Evolutionary conservation across 2,113 vertebrate species (phyloP).

Genomic region (Oncorhynchus gorbuscha): DNA sequence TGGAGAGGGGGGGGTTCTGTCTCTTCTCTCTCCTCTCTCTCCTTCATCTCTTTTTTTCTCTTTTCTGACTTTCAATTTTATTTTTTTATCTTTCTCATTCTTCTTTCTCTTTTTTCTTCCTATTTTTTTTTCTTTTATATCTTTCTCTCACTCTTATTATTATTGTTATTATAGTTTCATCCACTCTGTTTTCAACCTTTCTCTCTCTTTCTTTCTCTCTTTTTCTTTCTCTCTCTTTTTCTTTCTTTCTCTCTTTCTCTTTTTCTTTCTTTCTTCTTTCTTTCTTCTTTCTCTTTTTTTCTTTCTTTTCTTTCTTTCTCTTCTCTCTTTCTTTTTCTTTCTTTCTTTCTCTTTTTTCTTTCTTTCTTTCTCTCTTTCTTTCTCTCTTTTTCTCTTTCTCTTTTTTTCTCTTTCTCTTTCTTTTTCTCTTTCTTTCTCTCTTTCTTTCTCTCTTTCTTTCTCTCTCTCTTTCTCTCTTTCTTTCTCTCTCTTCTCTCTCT

Average conservation of each 20-base stretch:
- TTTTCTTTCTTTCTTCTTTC: no score
- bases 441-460: no score
- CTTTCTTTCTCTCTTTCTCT: accelerated
- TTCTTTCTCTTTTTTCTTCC: background rate
- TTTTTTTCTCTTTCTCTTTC: no score
- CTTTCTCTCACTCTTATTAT: background rate
- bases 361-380: accelerated
- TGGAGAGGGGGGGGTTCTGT: conserved; percentile 45
- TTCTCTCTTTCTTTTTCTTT: no score
- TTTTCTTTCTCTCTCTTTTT: accelerated
- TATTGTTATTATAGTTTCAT: no score
- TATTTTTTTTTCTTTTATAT: background rate
- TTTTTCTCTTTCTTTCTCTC: background rate
- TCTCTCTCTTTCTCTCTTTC: no score
- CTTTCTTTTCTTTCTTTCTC: no score
- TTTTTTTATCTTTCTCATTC: background rate
- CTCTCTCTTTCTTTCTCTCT: background rate
- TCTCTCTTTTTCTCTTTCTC: no score
- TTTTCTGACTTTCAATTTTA: background rate
- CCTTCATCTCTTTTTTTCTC: background rate
- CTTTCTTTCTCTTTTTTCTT: no score
- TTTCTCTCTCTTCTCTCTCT: no score
- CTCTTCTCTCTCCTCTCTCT: background rate
- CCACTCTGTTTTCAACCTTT: background rate
- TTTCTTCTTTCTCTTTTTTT: accelerated